Base-by-base conservation (phyloP, 2,888 invertebrate genomes). In the Candidula unifasciata region DNA sequence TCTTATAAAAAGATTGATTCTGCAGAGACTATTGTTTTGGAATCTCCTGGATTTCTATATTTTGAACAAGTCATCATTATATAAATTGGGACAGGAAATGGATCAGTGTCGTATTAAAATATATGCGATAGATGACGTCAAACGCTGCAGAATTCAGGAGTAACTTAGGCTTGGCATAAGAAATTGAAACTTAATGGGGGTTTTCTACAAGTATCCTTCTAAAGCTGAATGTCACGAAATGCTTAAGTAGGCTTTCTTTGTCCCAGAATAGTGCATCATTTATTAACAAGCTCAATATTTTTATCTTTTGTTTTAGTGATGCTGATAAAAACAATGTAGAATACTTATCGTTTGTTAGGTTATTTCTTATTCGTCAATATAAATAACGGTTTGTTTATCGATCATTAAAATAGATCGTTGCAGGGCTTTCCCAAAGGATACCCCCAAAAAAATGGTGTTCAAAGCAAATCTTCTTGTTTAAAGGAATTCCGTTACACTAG, bases 21-120 rank as follows among this genome's bases (percentile, higher is more conserved):
- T 5, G 44, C 16, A 13, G n/a, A 13, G 27, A n/a, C 54, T 27
- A 30, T 54, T 74, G 74, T 27, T 54, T 74, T 8, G 74, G 74
- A 74, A 73, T 54, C 30, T 54, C 54, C 74, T 74, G 74, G 21
- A 18, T 74, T 74, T 10, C 6, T 74, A 30, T 74, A 5, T 54
- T 54, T 30, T 74, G 16, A 21, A 52, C 13, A 21, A 54, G 8
- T 27, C 74, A 54, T n/a, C 54, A 54, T 74, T 74, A 74, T 2
- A 74, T 54, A 74, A 74, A 54, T 30, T 21, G 16, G 44, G 74
- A 74, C 30, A 52, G 74, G 54, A 74, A 54, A 30, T 30, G 54
- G 74, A 74, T 74, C 16, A 54, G 30, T 3, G 6, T 54, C 6
- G 74, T 54, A 27, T 74, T 5, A 73, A 71, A 3, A 27, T 6